Evolutionary conservation across 2,888 invertebrate species (phyloP), one percentile per base, ranked within the genome.

Genomic region (Drosophila nigricruria): DNA sequence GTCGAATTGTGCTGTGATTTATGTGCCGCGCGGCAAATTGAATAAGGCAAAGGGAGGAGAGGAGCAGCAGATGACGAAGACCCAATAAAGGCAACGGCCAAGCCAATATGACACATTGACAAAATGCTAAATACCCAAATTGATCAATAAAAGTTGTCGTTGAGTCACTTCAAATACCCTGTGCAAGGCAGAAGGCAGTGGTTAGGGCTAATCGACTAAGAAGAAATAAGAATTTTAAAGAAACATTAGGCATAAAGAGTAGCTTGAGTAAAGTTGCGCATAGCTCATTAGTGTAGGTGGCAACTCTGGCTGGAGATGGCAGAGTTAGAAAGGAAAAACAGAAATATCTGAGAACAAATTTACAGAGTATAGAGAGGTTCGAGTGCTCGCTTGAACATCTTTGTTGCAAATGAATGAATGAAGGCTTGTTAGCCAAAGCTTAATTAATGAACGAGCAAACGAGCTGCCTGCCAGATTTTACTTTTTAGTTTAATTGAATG

Each of bases 91-190:
- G 32, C 43, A 18, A 43, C n/a, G 40, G 59, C 43, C 38, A 38
- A 56, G 43, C 70, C 70, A 61, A 70, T 63, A 62, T 67, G 77
- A 79, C 79, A 79, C 63, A 75, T 78, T 82, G 87, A 84, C 81
- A 84, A 86, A 81, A 88, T 74, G 68, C 65, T 76, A 79, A 84
- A 87, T 81, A 79, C 71, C 81, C 83, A 69, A 87, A 83, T 81
- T 81, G 81, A 83, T 83, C 81, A 89, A 77, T 83, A 67, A 73
- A 79, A 68, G 27, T 38, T 61, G 58, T 47, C 63, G 52, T 56
- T 76, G 57, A 59, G 53, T 66, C 66, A 75, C 43, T 54, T 23
- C 9, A 10, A 47, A 70, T 63, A 61, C 66, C 53, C 75, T 36
- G 23, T 16, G 14, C 5, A 20, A 16, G 20, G 14, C 9, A 23